Evolutionary conservation across 2,797 vertebrate genomes (phyloP), one percentile per base, ranked within the genome.

Genomic region (Scarus forsteni): DNA sequence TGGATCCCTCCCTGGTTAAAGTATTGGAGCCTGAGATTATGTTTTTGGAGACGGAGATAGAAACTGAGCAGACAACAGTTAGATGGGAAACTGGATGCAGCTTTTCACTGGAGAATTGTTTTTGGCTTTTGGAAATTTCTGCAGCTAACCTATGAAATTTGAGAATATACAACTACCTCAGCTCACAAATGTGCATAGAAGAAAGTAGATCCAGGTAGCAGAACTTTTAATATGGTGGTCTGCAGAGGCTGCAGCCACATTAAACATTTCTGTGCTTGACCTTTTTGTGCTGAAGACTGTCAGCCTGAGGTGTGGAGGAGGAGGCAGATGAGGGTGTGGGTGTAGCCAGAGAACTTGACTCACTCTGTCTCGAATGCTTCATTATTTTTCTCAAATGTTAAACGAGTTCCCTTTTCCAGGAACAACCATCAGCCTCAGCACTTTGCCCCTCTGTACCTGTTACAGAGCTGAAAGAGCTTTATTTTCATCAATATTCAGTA

Each of bases 141-240:
- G 67, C 18, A 15, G 79, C 72, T 88, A 87, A 88, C 85, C 75
- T 35, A 62, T 13, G 50, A 74, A 82, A 86, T 88, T 78, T 79
- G 38, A 67, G 79, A 81, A 84, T 81, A 89, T 69, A 57, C 49
- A 57, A 78, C 81, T 63, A 66, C 78, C 70, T 75, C 11, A 0
- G 54, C 81, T 89, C 77, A 84, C 86, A 77, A 85, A 87, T 90
- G 86, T 69, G 87, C 89, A 86, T 83, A 60, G 64, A 19, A 66
- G 70, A 74, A 60, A 59, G 80, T 78, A 85, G 84, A 85, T 84
- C 77, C 66, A 81, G 83, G 86, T 85, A 65, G 77, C 79, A 84
- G 70, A 80, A 79, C 72, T 80, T 68, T 60, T 36, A 70, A 60
- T 71, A 74, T 57, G 54, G 59, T 3, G 19, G 35, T 84, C 79